Conservation (phyloP, 2,888 invertebrate genomes). For the Tanaodytes sp. region DNA sequence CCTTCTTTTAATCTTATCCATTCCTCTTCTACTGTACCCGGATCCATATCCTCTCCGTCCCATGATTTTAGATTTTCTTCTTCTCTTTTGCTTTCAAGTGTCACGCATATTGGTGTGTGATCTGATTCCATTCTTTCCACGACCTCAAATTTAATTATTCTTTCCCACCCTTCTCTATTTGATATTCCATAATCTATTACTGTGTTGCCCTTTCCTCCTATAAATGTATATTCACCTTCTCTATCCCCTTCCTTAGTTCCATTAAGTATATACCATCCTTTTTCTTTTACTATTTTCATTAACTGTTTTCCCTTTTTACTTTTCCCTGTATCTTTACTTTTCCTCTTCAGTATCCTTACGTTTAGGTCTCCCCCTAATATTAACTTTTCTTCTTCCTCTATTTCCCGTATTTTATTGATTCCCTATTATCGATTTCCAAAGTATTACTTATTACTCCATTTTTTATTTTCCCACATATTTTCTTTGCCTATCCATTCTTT, state of each 20-base stretch:
- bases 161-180: conserved; percentile 10
- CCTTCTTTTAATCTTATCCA: not conserved
- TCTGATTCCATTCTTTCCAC: conserved; percentile 42
- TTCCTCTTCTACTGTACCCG: not conserved
- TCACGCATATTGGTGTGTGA: conserved; percentile 33
- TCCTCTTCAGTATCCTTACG: too few relatives aligned
- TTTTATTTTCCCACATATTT: too few relatives aligned
- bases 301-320: not conserved
- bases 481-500: too few relatives aligned
- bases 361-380: too few relatives aligned
- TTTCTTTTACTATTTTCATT: not conserved
- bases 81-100: conserved; percentile 3
- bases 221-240: too few relatives aligned
- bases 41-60: not conserved
- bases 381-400: too few relatives aligned
- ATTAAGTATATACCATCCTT: conserved; percentile 2
- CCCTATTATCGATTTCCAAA: too few relatives aligned
- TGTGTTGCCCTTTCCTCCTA: conserved; percentile 18
- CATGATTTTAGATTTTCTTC: not conserved
- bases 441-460: too few relatives aligned
- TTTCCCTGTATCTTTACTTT: too few relatives aligned
- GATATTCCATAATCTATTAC: conserved; percentile 46
- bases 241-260: not conserved
- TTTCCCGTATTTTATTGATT: too few relatives aligned
- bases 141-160: conserved; percentile 21